Percentiles rank a stretch among this genome's conserved stretches.
Conservation (phyloP, 2,888 invertebrate genomes). For the Platycheirus albimanus region DNA sequence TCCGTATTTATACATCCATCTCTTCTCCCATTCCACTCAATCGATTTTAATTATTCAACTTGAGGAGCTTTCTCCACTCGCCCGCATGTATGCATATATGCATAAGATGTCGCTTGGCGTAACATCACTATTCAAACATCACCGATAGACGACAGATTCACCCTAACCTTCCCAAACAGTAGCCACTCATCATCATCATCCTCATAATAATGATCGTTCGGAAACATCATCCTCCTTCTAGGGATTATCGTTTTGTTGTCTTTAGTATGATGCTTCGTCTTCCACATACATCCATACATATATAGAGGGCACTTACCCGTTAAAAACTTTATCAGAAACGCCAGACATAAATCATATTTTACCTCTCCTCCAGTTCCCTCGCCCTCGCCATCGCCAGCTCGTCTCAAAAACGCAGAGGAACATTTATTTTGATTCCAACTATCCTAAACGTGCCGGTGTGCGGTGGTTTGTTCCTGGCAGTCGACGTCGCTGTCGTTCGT, state of each 20-base stretch:
- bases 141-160: conserved; percentile 37
- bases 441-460: conserved; percentile 48
- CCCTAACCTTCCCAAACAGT: conserved; percentile 50
- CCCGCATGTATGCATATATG: neutral
- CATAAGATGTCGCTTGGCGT: neutral
- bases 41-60: conserved; percentile 66
- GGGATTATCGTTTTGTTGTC: conserved; percentile 40
- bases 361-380: conserved; percentile 7
- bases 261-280: conserved; percentile 13
- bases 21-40: conserved; percentile 24
- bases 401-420: neutral
- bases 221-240: conserved; percentile 17
- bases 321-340: conserved; percentile 69
- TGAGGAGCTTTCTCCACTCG: neutral
- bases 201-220: too few relatives aligned
- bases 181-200: conserved; percentile 37
- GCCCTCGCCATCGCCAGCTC: neutral
- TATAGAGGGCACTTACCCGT: conserved; percentile 65
- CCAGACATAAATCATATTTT: conserved; percentile 73
- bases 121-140: conserved; percentile 49
- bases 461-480: neutral
- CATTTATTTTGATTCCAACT: conserved; percentile 56
- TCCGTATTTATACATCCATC: conserved; percentile 39
- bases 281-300: too few relatives aligned
- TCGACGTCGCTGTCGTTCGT: conserved; percentile 31